Base-by-base conservation (phyloP, 2,797 vertebrate species). In the Pelochelys cantorii region DNA sequence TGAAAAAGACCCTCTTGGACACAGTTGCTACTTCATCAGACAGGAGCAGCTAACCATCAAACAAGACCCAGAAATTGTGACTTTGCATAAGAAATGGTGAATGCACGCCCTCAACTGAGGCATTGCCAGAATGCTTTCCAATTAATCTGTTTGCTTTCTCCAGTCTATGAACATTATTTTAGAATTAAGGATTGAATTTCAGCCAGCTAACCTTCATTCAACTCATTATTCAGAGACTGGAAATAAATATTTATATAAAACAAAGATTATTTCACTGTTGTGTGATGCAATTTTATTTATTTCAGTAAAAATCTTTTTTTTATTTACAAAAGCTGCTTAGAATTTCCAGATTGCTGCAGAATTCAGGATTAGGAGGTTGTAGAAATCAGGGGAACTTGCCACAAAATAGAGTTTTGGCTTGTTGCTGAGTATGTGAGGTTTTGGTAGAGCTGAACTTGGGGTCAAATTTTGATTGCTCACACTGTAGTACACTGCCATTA, bases 21-120 rank as follows among this genome's bases (percentile, higher is more conserved):
- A 53, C 52, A 53, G 52, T 53, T 53, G 52, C 52, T 53, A 53
- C 7, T 7, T 53, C 7, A 62, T 80, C 87, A 29, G 34, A 85
- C 82, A 83, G 87, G 91, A 96, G 89, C 82, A 93, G 82, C 82
- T 5, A 5, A 2, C 0, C 25, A 22, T 22, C 82, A 57, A 80
- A 79, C 91, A 90, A 93, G 85, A 96, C 78, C 59, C 59, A 81
- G 27, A 80, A 29, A 56, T 27, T 83, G 27, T 84, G 71, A 83
- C 77, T 20, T 8, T 1, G 42, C 0, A 0, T 18, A 13, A 23
- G 27, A 42, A 34, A 11, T 42, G 37, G 77, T 6, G 52, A 17
- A 5, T 80, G 68, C 0, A 0, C 55, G 57, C 60, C 52, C 27
- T 31, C 31, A 68, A 8, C 29, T 17, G 7, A 86, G 7, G 7